Percentiles rank a stretch among this genome's conserved stretches.
Evolutionary conservation across 1,140 invertebrate genomes (phyloP).

Genomic region (Musca domestica): DNA sequence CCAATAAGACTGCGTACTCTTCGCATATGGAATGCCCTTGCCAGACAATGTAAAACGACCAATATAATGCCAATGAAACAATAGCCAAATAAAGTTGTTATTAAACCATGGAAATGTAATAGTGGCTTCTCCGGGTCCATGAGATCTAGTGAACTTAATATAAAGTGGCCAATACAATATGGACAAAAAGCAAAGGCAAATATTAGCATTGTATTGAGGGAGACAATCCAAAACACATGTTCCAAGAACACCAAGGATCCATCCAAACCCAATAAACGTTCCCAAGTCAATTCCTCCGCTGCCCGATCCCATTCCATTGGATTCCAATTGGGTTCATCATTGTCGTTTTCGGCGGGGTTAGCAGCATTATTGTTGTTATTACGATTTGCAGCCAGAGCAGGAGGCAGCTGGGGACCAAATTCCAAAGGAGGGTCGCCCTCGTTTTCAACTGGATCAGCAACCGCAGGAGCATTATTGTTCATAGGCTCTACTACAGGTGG

Average conservation of each 20-base stretch:
- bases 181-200: constrained; percentile 93
- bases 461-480: constrained; percentile 39
- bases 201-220: constrained; percentile 94
- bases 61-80: constrained; percentile 83
- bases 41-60: constrained; percentile 78
- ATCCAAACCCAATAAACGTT: constrained; percentile 91
- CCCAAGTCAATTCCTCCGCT: constrained; percentile 97
- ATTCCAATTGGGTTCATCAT: constrained; percentile 95
- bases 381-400: constrained; percentile 27
- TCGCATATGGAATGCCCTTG: constrained; percentile 72
- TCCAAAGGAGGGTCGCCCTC: constrained; percentile 27
- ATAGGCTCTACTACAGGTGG: constrained; percentile 35
- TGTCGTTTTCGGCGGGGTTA: constrained; percentile 47
- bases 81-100: constrained; percentile 93
- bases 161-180: constrained; percentile 89
- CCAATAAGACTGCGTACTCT: constrained; percentile 84
- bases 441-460: constrained; percentile 33
- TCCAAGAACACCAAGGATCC: constrained; percentile 96
- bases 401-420: constrained; percentile 23
- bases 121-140: constrained; percentile 70
- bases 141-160: constrained; percentile 73
- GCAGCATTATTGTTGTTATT: constrained; percentile 35
- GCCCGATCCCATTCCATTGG: constrained; percentile 98
- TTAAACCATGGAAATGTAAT: constrained; percentile 86
- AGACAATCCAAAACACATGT: constrained; percentile 99